These are phyloP conservation scores for Sterna hirundo DNA, from an alignment of 2,113 vertebrate species.

Conservation along the genomic window DNA sequence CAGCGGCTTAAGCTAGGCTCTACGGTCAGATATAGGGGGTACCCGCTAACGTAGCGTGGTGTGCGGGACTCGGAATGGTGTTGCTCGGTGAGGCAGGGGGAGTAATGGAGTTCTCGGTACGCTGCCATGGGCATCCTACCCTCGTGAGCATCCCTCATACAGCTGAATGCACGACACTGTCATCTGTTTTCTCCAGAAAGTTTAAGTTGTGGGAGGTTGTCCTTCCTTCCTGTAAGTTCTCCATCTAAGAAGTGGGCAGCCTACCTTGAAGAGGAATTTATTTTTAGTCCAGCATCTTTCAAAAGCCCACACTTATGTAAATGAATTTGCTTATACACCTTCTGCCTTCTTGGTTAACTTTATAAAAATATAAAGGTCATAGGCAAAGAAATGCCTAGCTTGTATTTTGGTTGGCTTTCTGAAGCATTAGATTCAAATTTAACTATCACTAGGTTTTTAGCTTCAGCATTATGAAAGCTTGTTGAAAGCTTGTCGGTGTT, in stretches of 20 bases:
- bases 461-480: slow-evolving; percentile 25
- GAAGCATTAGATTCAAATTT: slow-evolving; percentile 29
- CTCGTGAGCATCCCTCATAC: neutral
- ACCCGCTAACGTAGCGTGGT: neutral
- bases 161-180: neutral
- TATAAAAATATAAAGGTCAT: neutral
- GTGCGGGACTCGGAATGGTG: neutral
- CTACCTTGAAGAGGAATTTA: neutral
- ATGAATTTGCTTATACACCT: slow-evolving; percentile 1
- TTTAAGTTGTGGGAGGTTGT: neutral
- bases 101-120: rapidly evolving
- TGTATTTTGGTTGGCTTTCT: slow-evolving; percentile 21
- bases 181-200: neutral
- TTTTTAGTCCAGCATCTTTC: neutral
- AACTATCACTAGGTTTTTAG: neutral
- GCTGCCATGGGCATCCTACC: neutral
- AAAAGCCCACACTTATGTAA: slow-evolving; percentile 23
- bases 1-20: neutral
- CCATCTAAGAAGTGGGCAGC: neutral
- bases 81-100: neutral
- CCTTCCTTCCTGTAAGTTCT: neutral
- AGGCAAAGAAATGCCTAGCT: slow-evolving; percentile 21
- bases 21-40: neutral
- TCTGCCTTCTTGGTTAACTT: neutral
- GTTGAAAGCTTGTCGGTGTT: slow-evolving; percentile 56